phyloP scores from a whole-genome alignment of 2,797 vertebrate species.

The Typhlichthys eigenmanni region DNA sequence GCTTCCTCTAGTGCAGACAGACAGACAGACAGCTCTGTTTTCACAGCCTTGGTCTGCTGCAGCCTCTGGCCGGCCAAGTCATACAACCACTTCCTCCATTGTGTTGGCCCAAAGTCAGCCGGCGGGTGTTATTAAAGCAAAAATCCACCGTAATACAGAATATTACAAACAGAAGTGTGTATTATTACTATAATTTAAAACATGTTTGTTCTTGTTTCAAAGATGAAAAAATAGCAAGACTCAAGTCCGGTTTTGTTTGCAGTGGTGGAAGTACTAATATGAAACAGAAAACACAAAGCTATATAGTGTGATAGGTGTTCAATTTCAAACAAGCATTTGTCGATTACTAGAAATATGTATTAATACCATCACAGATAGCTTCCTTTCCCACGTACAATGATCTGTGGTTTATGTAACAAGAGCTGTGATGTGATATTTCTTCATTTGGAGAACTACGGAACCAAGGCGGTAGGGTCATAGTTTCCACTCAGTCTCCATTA shows the following conservation, averaged over 20 bases:
- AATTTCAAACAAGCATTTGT: constrained; percentile 4
- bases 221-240: background rate
- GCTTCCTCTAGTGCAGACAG: constrained; percentile 44
- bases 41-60: constrained; percentile 53
- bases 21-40: constrained; percentile 53
- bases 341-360: constrained; percentile 9
- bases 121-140: constrained; percentile 37
- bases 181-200: too few species aligned
- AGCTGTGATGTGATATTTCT: constrained; percentile 18
- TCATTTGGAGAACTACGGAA: constrained; percentile 26
- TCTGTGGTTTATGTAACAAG: constrained; percentile 24
- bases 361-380: background rate
- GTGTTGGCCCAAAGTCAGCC: constrained; percentile 19
- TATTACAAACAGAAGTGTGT: too few species aligned
- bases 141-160: constrained; percentile 14
- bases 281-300: background rate
- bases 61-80: constrained; percentile 59
- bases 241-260: too few species aligned
- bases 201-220: too few species aligned
- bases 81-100: constrained; percentile 63
- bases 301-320: background rate
- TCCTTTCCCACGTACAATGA: background rate
- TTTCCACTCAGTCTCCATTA: constrained; percentile 55
- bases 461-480: constrained; percentile 47
- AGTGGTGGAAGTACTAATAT: background rate